phyloP scores from a whole-genome alignment of 2,797 vertebrate genomes.

The Gambelia wislizenii region DNA sequence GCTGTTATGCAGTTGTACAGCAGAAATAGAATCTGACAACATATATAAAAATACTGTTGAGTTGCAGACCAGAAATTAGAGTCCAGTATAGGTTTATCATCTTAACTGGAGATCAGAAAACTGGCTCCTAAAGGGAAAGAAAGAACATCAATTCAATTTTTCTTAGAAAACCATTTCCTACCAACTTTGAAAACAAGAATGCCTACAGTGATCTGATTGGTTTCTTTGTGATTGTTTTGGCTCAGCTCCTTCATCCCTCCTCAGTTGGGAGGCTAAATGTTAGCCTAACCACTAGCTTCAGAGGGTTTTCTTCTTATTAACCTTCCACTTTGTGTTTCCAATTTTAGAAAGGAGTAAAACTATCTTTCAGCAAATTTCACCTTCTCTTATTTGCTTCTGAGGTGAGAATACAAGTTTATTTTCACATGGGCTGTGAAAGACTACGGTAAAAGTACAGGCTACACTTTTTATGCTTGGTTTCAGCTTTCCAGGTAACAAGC shows the following conservation, averaged over 20 bases:
- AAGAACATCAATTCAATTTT: conserved; percentile 49
- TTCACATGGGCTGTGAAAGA: not conserved
- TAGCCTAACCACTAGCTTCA: conserved; percentile 51
- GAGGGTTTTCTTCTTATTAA: conserved; percentile 53
- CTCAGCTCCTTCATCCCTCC: conserved; percentile 61
- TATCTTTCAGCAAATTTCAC: conserved; percentile 23
- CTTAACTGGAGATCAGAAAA: conserved; percentile 58
- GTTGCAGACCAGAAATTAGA: conserved; percentile 58
- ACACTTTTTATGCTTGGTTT: not conserved
- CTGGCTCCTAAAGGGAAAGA: conserved; percentile 53
- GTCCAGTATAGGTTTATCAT: conserved; percentile 56
- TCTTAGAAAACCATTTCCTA: conserved; percentile 68
- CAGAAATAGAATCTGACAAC: conserved; percentile 55
- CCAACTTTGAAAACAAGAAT: conserved; percentile 67
- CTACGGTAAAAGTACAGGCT: not conserved
- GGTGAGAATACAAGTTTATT: conserved; percentile 44
- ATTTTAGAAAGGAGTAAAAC: conserved; percentile 55
- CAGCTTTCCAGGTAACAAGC: conserved; percentile 2
- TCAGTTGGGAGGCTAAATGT: conserved; percentile 57
- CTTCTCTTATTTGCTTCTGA: conserved; percentile 46
- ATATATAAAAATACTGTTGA: conserved; percentile 59
- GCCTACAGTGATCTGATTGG: conserved; percentile 60
- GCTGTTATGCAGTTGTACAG: conserved; percentile 30
- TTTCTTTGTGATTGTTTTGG: conserved; percentile 69
- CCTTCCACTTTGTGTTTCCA: conserved; percentile 63